These are phyloP conservation scores for Polyommatus iphigenia DNA, from an alignment of 2,888 invertebrate genomes.

Conservation along the genomic window DNA sequence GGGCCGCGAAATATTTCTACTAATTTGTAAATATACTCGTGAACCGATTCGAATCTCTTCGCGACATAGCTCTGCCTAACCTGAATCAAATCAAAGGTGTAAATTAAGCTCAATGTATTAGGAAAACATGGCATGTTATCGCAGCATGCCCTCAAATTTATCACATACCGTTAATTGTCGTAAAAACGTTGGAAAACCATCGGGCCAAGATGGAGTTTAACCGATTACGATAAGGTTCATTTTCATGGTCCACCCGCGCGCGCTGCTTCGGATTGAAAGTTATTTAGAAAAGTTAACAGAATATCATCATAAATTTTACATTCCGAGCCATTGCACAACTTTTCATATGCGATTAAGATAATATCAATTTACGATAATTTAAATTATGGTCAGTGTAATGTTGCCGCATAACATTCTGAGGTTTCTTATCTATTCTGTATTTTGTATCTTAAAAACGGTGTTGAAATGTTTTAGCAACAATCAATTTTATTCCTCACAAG, in stretches of 20 bases:
- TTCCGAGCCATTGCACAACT: conserved; percentile 61
- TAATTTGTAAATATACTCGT: conserved; percentile 27
- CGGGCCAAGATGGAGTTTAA: conserved; percentile 38
- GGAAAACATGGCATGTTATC: conserved; percentile 41
- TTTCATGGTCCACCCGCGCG: conserved; percentile 43
- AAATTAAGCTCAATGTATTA: conserved; percentile 31
- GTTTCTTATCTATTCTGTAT: not conserved
- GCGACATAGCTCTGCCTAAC: conserved; percentile 28
- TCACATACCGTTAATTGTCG: conserved; percentile 44
- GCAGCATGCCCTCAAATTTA: conserved; percentile 38
- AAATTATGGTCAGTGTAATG: conserved; percentile 41
- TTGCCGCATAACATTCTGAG: conserved; percentile 27
- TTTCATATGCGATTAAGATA: conserved; percentile 56
- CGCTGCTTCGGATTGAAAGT: conserved; percentile 61
- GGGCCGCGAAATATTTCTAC: conserved; percentile 44
- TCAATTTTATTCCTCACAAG: not conserved
- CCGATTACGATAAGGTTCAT: conserved; percentile 39
- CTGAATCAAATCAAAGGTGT: conserved; percentile 33
- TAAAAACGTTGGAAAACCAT: conserved; percentile 38
- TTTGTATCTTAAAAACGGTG: not conserved
- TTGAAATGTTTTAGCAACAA: not conserved
- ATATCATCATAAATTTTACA: conserved; percentile 64
- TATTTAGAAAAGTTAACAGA: conserved; percentile 63
- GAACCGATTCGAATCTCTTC: not conserved
- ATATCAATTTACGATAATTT: conserved; percentile 46